These are phyloP conservation scores for Channa striata DNA, from an alignment of 2,797 vertebrate species.

Conservation along the genomic window DNA sequence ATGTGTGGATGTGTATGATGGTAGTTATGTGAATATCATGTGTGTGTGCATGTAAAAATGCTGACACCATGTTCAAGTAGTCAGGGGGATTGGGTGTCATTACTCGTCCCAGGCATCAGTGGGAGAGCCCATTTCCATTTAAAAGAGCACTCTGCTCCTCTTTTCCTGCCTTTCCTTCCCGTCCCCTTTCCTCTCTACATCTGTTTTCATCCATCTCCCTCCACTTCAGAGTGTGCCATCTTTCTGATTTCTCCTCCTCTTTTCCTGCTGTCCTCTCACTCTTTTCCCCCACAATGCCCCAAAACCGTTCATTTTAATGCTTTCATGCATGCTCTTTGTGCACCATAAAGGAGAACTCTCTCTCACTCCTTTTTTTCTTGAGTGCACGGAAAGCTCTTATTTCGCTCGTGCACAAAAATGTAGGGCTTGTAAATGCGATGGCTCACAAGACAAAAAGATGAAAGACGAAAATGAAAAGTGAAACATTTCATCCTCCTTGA, in stretches of 20 bases:
- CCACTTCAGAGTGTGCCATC: slow-evolving; percentile 44
- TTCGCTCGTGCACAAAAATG: not conserved
- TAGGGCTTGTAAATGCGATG: slow-evolving; percentile 14
- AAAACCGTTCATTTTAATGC: slow-evolving; percentile 47
- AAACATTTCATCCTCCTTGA: slow-evolving; percentile 8
- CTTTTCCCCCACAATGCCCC: slow-evolving; percentile 24
- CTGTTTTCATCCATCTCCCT: slow-evolving; percentile 39
- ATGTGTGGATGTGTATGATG: slow-evolving; percentile 28
- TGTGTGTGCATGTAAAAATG: slow-evolving; percentile 38
- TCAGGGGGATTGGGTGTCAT: slow-evolving; percentile 52
- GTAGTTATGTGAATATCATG: slow-evolving; percentile 22
- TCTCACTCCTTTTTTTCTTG: slow-evolving; percentile 21
- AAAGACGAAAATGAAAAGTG: slow-evolving; percentile 22
- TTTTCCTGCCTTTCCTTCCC: slow-evolving; percentile 27
- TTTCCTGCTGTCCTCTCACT: not conserved
- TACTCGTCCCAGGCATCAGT: slow-evolving; percentile 64
- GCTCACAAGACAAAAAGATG: slow-evolving; percentile 13
- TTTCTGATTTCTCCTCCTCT: slow-evolving; percentile 42
- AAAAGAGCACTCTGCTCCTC: slow-evolving; percentile 62
- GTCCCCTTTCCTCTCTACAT: slow-evolving; percentile 30
- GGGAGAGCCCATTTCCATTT: slow-evolving; percentile 68
- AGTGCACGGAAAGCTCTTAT: slow-evolving; percentile 45
- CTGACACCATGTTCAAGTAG: slow-evolving; percentile 47
- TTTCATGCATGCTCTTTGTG: slow-evolving; percentile 52
- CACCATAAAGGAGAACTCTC: slow-evolving; percentile 5